These are phyloP conservation scores for Tryphoninae sp. DNA, from an alignment of 2,888 invertebrate genomes.

Conservation along the genomic window DNA sequence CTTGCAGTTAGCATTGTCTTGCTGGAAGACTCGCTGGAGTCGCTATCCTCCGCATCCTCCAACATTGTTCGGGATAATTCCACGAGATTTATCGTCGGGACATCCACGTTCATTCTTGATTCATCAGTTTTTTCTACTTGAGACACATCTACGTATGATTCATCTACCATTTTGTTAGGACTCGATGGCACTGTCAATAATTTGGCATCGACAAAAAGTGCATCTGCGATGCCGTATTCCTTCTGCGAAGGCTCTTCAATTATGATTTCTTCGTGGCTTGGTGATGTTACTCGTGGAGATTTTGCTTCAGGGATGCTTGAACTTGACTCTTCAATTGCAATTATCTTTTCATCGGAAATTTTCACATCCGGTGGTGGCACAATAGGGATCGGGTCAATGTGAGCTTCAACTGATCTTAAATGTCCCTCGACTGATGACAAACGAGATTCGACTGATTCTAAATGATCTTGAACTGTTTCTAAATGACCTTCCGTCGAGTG, in stretches of 20 bases:
- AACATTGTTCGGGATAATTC: constrained; percentile 54
- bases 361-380: constrained; percentile 26
- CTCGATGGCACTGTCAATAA: constrained; percentile 25
- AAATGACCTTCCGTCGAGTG: neutral
- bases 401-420: neutral
- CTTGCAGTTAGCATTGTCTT: constrained; percentile 75
- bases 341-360: constrained; percentile 21
- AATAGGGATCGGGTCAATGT: constrained; percentile 16
- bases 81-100: constrained; percentile 46
- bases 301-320: neutral
- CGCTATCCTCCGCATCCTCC: constrained; percentile 74
- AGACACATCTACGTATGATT: neutral
- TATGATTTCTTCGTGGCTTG: neutral
- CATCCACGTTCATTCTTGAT: constrained; percentile 6
- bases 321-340: neutral
- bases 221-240: constrained; percentile 59
- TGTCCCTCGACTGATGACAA: neutral
- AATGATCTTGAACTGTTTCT: neutral
- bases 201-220: constrained; percentile 56
- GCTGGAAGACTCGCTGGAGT: constrained; percentile 77
- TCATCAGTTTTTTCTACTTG: neutral
- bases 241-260: constrained; percentile 33
- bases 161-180: neutral
- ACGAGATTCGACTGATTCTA: too few species aligned
- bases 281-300: constrained; percentile 3